Evolutionary conservation across 2,888 invertebrate species (phyloP), one percentile per base, ranked within the genome.

Genomic region (Tinea pellionella): DNA sequence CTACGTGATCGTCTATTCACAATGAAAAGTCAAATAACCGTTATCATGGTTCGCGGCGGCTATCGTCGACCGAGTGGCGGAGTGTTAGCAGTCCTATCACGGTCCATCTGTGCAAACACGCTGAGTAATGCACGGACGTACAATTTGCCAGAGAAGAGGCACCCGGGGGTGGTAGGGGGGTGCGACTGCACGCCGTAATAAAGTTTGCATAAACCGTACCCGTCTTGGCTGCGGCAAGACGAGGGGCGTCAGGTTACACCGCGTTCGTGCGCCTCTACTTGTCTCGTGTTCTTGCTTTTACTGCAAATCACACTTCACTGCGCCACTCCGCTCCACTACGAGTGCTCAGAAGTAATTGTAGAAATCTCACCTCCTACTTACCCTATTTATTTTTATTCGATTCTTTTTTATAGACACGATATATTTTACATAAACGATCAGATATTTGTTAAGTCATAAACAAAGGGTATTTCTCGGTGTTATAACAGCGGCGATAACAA

Each of bases 71-170:
- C 9, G 37, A 37, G 37, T 9, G 47, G 47, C 47, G 15, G 47
- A 19, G 55, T 55, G 55, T 55, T 29, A 41, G 42, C 71, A 81
- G 78, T 78, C 78, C 66, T 74, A 75, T 74, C 81, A 78, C 80
- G 80, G 77, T 73, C 79, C 79, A 80, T 81, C 81, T 80, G 79
- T 76, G 77, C 82, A 82, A 83, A 84, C 82, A 79, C 76, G 74
- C 75, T 75, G 78, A 74, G 77, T 84, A 80, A 82, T 81, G 78
- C 75, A 79, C 75, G 75, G 75, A 73, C 80, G 77, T 76, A 78
- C 80, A 77, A 77, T 77, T 75, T 74, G 72, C 74, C 63, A 66
- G 64, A 63, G 65, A 72, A 71, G 69, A 69, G 65, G 64, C 65
- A 64, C 43, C 16, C 59, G 68, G 63, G 68, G 64, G 66, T 59